Conservation (phyloP, 2,888 invertebrate species). For the Stenchaetothrips biformis region DNA sequence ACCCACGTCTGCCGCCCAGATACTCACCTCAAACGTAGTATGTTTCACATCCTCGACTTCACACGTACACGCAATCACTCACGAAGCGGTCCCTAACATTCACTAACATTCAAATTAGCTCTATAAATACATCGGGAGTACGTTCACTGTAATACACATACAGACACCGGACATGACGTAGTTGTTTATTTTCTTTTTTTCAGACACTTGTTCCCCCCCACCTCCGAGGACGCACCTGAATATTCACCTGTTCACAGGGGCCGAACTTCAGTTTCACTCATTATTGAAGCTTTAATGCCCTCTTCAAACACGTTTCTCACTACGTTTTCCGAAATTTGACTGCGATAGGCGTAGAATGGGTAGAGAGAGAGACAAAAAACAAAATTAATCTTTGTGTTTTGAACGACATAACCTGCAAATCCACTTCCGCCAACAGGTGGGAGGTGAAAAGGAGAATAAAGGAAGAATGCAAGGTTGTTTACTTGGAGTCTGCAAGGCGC, state of each 20-base stretch:
- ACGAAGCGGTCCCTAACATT: not conserved
- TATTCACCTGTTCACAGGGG: not conserved
- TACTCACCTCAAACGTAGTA: not conserved
- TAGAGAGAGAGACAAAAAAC: not conserved
- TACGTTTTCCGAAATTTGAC: not conserved
- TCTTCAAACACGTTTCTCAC: not conserved
- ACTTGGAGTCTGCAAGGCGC: not conserved
- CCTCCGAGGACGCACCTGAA: not conserved
- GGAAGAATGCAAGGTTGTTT: not conserved
- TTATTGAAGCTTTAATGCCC: not conserved
- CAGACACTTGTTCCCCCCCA: not conserved
- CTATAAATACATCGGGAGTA: conserved; percentile 11
- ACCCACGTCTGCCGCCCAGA: not conserved
- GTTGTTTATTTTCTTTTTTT: conserved; percentile 24
- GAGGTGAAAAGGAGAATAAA: not conserved
- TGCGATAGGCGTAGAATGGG: not conserved
- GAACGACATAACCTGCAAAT: not conserved
- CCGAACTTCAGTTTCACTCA: not conserved
- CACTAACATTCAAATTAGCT: conserved; percentile 16
- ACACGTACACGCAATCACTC: not conserved
- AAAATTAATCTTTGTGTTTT: not conserved
- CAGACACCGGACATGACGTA: conserved; percentile 20
- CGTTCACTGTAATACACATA: conserved; percentile 8
- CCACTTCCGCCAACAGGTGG: conserved; percentile 13
- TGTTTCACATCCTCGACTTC: not conserved